phyloP scores from a whole-genome alignment of 2,113 vertebrate species.

The Pimephales promelas region DNA sequence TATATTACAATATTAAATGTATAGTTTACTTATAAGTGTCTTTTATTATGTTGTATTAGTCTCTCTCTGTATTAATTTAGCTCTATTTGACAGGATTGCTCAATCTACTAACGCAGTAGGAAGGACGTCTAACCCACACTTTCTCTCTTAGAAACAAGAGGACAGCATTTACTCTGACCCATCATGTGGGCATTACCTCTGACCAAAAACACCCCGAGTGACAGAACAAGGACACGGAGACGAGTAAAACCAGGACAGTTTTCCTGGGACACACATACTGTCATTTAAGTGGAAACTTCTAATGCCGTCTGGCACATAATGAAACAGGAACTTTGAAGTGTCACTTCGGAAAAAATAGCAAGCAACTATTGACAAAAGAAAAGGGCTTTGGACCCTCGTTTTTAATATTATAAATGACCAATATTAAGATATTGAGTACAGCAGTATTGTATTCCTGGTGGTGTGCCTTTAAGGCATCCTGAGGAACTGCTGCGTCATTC shows the following conservation, averaged over 20 bases:
- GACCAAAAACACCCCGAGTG: constrained; percentile 13
- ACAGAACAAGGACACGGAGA: constrained; percentile 12
- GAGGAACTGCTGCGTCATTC: constrained; percentile 60
- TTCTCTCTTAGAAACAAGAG: background rate
- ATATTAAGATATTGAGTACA: background rate
- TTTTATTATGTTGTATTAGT: background rate
- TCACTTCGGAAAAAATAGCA: background rate
- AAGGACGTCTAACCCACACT: background rate
- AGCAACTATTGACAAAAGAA: background rate
- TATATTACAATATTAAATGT: background rate
- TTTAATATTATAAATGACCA: background rate
- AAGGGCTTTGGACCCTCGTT: background rate
- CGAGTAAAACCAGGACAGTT: constrained; percentile 46
- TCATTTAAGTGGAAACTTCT: constrained; percentile 31
- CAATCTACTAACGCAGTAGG: background rate
- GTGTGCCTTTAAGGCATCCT: constrained; percentile 47
- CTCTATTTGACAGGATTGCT: background rate
- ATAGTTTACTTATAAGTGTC: background rate
- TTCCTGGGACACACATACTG: constrained; percentile 1
- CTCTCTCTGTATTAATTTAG: background rate
- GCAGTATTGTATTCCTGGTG: background rate
- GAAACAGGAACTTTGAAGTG: background rate
- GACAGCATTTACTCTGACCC: constrained; percentile 12
- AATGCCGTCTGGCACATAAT: constrained; percentile 22
- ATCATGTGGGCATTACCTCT: background rate